phyloP scores from a whole-genome alignment of 2,888 invertebrate species.

The Acanthosepion pharaonis region DNA sequence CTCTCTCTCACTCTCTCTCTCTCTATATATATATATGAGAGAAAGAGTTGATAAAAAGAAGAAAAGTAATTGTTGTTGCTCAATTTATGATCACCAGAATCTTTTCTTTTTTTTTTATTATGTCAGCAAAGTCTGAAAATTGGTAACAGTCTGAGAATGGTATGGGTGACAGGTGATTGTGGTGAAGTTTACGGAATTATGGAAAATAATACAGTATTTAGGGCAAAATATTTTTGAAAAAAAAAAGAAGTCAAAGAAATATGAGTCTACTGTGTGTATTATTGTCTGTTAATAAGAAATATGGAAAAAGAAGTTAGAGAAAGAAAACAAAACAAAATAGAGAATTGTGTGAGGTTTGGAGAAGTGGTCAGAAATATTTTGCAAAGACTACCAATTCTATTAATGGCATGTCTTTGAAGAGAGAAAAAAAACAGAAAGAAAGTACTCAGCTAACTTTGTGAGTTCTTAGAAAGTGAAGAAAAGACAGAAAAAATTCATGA shows the following conservation, averaged over 20 bases:
- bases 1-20: too few species aligned
- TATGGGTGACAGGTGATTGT: conserved; percentile 33
- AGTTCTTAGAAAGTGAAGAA: not conserved
- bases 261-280: not conserved
- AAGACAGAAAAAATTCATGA: too few species aligned
- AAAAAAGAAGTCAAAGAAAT: not conserved
- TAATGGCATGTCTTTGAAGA: not conserved
- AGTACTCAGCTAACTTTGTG: not conserved
- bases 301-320: not conserved
- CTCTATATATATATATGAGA: not conserved
- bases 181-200: not conserved
- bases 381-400: not conserved
- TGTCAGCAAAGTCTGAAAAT: not conserved
- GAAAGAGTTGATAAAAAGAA: not conserved
- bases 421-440: not conserved
- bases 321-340: not conserved
- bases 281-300: not conserved
- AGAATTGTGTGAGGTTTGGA: not conserved
- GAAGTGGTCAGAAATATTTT: not conserved
- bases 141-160: not conserved
- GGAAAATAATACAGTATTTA: not conserved
- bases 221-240: not conserved
- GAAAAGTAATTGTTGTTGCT: not conserved
- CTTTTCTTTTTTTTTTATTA: not conserved
- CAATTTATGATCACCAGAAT: not conserved